A percentile compares a stretch with the other conserved stretches of the same genome.
Conservation (phyloP, 2,888 invertebrate species). For the Orgyia antiqua region DNA sequence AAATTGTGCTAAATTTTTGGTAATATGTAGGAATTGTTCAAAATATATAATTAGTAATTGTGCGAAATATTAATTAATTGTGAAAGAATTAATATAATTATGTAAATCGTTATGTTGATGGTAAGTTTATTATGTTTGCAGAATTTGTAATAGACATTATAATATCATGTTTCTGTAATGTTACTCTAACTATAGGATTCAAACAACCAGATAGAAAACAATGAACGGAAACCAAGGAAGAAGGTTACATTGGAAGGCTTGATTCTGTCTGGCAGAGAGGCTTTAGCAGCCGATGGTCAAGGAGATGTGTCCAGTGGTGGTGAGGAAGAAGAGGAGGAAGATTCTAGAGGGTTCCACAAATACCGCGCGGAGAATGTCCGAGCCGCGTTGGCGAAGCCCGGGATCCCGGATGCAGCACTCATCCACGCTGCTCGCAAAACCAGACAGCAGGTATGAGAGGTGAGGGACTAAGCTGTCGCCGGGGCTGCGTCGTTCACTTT, state of each 20-base stretch:
- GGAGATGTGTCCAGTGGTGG: conserved; percentile 71
- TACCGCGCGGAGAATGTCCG: conserved; percentile 84
- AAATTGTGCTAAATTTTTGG: too few species aligned
- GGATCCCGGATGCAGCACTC: conserved; percentile 98
- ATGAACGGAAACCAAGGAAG: conserved; percentile 48
- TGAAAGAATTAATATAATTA: too few species aligned
- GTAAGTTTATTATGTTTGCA: too few species aligned
- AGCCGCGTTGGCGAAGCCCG: conserved; percentile 87
- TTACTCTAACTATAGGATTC: conserved; percentile 37
- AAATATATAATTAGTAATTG: too few species aligned
- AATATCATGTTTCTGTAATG: too few species aligned
- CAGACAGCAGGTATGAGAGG: conserved; percentile 89
- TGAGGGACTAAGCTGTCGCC: conserved; percentile 82
- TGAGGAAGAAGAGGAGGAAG: conserved; percentile 66
- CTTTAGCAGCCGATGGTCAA: conserved; percentile 86
- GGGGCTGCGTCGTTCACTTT: conserved; percentile 9
- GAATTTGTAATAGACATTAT: too few species aligned
- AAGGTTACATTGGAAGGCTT: conserved; percentile 72
- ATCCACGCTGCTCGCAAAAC: conserved; percentile 98
- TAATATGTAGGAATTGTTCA: too few species aligned
- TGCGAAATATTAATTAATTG: too few species aligned
- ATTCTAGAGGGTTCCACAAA: conserved; percentile 64
- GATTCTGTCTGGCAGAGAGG: conserved; percentile 89
- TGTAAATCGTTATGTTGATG: too few species aligned
- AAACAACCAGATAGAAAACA: conserved; percentile 27